phyloP scores from a whole-genome alignment of 2,113 vertebrate genomes.

The Tachysurus fulvidraco region DNA sequence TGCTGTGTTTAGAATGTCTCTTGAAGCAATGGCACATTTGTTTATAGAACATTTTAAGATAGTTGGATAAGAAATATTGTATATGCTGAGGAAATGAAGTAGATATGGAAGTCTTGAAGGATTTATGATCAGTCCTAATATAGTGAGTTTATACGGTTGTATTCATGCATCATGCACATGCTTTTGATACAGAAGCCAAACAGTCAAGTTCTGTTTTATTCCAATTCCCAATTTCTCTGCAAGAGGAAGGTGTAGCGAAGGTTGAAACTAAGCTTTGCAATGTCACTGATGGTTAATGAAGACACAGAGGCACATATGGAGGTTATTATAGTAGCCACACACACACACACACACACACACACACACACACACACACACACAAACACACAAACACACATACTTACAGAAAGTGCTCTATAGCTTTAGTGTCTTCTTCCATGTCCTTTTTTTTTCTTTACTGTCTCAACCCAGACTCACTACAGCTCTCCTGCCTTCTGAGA shows the following conservation, averaged over 20 bases:
- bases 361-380: slow-evolving; percentile 44
- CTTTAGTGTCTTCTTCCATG: slow-evolving; percentile 24
- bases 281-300: slow-evolving; percentile 24
- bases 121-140: background rate
- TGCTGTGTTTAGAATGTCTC: background rate
- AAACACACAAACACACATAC: slow-evolving; percentile 44
- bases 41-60: background rate
- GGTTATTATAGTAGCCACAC: slow-evolving; percentile 27
- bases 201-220: background rate
- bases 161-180: background rate
- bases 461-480: slow-evolving; percentile 31
- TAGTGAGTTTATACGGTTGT: background rate
- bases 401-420: slow-evolving; percentile 33
- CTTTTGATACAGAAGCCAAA: background rate
- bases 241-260: slow-evolving; percentile 20
- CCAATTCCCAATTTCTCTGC: background rate
- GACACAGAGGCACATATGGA: slow-evolving; percentile 49
- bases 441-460: slow-evolving; percentile 54
- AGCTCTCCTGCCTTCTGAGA: background rate
- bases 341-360: slow-evolving; percentile 46
- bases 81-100: background rate
- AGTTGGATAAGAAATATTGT: background rate
- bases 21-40: background rate
- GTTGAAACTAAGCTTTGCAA: background rate
- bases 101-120: background rate